Percentiles rank a stretch among this genome's conserved stretches.
These are phyloP conservation scores for Coreoperca whiteheadi DNA, from an alignment of 2,113 vertebrate genomes.

Conservation along the genomic window DNA sequence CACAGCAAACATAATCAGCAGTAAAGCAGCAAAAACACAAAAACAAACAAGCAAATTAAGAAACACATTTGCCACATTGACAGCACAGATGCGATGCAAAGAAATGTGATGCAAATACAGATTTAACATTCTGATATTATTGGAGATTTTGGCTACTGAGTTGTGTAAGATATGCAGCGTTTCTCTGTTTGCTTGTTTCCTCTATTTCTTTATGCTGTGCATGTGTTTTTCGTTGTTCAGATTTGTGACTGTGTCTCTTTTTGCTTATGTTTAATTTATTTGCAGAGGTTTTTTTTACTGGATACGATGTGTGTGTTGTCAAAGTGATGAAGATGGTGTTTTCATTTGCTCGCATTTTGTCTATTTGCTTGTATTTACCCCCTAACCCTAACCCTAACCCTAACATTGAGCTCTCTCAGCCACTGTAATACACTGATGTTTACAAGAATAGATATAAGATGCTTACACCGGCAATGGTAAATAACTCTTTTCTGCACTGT, in stretches of 20 bases:
- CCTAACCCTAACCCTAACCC: too few species aligned
- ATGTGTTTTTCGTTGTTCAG: background rate
- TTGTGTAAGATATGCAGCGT: background rate
- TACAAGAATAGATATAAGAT: background rate
- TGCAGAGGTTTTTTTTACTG: background rate
- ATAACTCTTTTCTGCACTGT: background rate
- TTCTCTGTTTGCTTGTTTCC: background rate
- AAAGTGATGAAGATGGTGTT: background rate
- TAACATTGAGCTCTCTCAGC: background rate
- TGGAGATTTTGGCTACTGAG: background rate
- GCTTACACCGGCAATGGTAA: background rate
- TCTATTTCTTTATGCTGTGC: background rate
- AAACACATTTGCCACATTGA: background rate
- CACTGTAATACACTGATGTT: background rate
- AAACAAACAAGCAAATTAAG: background rate
- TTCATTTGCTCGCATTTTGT: background rate
- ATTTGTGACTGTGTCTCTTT: too few species aligned
- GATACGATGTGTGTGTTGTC: background rate
- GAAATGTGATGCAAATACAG: background rate
- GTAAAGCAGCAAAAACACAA: background rate
- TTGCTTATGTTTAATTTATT: slow-evolving; percentile 1
- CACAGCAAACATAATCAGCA: background rate
- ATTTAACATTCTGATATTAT: background rate
- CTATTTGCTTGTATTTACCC: background rate
- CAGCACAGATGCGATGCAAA: background rate